Evolutionary conservation across 2,113 vertebrate species (phyloP).

Genomic region (Climacteris rufus): DNA sequence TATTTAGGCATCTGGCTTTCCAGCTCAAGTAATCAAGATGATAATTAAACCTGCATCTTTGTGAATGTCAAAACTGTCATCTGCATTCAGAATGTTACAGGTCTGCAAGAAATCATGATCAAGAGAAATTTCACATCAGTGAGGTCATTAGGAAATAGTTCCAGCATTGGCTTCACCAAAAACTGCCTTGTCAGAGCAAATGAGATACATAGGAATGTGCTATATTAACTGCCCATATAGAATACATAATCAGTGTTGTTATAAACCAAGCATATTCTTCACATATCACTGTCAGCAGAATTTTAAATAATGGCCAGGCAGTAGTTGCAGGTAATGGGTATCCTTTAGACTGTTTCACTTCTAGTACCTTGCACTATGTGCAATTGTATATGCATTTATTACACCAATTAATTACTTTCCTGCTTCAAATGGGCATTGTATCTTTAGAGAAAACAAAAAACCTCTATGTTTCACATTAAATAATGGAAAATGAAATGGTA

Average conservation of each 20-base stretch:
- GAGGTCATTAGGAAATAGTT: slow-evolving; percentile 20
- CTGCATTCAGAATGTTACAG: slow-evolving; percentile 56
- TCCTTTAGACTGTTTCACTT: neutral
- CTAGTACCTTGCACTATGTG: neutral
- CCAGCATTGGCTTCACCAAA: neutral
- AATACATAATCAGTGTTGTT: neutral
- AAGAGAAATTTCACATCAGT: slow-evolving; percentile 2
- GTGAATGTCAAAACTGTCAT: slow-evolving; percentile 70
- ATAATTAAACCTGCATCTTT: slow-evolving; percentile 66
- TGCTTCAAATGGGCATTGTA: neutral
- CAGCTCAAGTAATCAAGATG: slow-evolving; percentile 62
- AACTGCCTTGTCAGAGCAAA: neutral
- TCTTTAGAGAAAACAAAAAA: neutral
- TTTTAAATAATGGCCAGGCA: neutral
- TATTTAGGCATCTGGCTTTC: slow-evolving; percentile 71
- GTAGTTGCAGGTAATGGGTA: neutral
- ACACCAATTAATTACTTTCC: neutral
- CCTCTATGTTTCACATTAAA: neutral
- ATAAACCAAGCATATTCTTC: neutral
- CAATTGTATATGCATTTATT: neutral
- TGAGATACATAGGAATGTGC: neutral
- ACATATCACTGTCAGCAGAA: neutral
- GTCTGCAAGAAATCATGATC: slow-evolving; percentile 44
- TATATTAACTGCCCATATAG: neutral
- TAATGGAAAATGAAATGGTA: neutral